These are phyloP conservation scores for Cryptoprocta ferox DNA, from an alignment of 2,797 vertebrate genomes.

Conservation along the genomic window DNA sequence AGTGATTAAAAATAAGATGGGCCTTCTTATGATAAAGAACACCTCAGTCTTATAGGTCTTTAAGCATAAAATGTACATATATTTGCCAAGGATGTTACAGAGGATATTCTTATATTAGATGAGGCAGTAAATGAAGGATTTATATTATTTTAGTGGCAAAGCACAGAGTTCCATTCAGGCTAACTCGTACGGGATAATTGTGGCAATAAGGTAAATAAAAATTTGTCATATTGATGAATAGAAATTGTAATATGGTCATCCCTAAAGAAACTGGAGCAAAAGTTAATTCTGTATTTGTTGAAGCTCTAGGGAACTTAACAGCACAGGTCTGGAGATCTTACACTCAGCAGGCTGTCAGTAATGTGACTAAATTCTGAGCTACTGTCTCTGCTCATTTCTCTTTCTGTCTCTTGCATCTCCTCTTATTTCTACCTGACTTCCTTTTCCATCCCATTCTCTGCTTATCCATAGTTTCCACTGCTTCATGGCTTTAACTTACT, in stretches of 20 bases:
- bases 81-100: neutral
- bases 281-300: neutral
- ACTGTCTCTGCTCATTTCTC: neutral
- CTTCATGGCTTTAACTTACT: neutral
- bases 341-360: neutral
- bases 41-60: neutral
- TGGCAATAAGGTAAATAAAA: neutral
- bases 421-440: neutral
- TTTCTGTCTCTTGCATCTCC: neutral
- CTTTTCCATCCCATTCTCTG: neutral
- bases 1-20: neutral
- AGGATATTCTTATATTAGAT: neutral
- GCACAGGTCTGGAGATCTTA: neutral
- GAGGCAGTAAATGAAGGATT: neutral
- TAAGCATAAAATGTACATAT: neutral
- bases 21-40: neutral
- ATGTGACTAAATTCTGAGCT: neutral
- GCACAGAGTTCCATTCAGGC: neutral
- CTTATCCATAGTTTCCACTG: neutral
- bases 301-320: neutral
- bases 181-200: neutral
- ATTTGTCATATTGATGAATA: neutral
- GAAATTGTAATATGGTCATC: neutral
- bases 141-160: neutral
- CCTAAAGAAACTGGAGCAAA: neutral